Evolutionary conservation across 2,888 invertebrate species (phyloP), one percentile per base, ranked within the genome.

Genomic region (Watsonalla binaria): DNA sequence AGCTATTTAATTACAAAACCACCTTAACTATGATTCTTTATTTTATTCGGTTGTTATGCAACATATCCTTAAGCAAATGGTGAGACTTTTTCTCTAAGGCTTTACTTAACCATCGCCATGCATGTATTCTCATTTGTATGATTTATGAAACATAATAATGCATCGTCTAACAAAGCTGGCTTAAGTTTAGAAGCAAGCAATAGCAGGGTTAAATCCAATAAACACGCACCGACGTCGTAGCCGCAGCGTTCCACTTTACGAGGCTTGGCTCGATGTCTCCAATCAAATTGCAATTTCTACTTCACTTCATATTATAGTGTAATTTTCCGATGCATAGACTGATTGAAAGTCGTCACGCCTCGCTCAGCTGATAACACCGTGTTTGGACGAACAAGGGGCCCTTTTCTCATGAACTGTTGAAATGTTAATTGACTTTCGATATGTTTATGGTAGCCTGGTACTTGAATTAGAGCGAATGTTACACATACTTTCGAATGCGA

Each of bases 311-410:
- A 51, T 37, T 49, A 14, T 47, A 59, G 53, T 58, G 70, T 68
- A 76, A 76, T 76, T 72, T 70, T 60, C 66, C 57, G 57, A 54
- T 60, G 64, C 55, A 62, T 61, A 48, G 72, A 76, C 76, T 65
- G 63, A 71, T 72, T 60, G 54, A 66, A 62, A 58, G 63, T 65
- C 63, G 63, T 67, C 82, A 76, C 76, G 75, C 54, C 51, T 55
- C 57, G 60, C 61, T 61, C 65, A 63, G 69, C 70, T 81, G 80
- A 76, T 71, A 65, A 62, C 54, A 47, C 34, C n/a, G 47, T 47
- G 34, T 48, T 34, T 35, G 47, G 35, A 48, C 45, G 76, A 78
- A 76, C 52, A 59, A 45, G 53, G 58, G 52, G 58, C 35, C 35
- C 37, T 35, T 47, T 39, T 49, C 15, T 24, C 24, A 47, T 8